A percentile compares a stretch with the other conserved stretches of the same genome.
Conservation (phyloP, 2,113 vertebrate species). For the Dinomys branickii region DNA sequence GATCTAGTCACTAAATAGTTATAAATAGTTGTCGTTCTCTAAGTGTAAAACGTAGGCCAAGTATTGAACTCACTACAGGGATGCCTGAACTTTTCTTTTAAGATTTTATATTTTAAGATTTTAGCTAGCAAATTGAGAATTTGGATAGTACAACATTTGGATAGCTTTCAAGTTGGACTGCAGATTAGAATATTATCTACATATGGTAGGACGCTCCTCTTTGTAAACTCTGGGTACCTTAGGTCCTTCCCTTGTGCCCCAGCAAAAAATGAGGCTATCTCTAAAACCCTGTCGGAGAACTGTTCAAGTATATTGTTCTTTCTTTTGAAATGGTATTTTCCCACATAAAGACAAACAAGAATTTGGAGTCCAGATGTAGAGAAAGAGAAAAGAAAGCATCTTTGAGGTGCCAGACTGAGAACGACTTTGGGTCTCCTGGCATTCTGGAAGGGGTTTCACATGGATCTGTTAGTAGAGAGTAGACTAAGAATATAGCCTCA, state of each 20-base stretch:
- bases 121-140: background rate
- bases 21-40: background rate
- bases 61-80: background rate
- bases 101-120: background rate
- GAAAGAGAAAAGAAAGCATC: background rate
- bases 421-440: background rate
- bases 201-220: background rate
- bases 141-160: background rate
- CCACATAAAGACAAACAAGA: background rate
- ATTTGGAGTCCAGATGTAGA: background rate
- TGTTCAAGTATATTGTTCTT: background rate
- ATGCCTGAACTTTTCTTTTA: background rate
- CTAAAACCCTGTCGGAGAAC: background rate
- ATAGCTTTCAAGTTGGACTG: background rate
- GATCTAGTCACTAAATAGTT: background rate
- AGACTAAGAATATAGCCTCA: background rate
- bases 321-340: background rate
- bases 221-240: background rate
- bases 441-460: background rate
- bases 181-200: background rate
- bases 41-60: background rate
- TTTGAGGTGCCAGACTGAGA: background rate
- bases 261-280: background rate
- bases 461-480: background rate
- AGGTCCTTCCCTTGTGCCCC: background rate